Percentiles rank a stretch among this genome's conserved stretches.
Evolutionary conservation across 2,113 vertebrate genomes (phyloP).

Genomic region (Romanogobio albipinnatus): DNA sequence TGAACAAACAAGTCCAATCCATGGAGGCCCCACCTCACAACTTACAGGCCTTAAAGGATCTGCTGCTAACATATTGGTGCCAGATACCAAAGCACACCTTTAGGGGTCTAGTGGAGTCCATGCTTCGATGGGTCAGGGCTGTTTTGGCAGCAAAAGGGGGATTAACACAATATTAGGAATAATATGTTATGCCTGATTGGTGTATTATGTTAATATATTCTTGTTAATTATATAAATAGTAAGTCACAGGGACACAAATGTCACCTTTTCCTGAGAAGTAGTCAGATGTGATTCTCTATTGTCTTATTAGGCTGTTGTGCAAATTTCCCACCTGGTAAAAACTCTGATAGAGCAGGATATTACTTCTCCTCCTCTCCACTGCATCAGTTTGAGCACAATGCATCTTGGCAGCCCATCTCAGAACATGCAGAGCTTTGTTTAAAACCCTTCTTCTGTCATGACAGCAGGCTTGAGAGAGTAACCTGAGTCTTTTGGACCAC

Average conservation of each 20-base stretch:
- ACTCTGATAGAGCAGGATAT: constrained; percentile 20
- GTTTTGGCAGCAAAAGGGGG: too few species aligned
- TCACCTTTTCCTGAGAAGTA: background rate
- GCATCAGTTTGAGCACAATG: constrained; percentile 24
- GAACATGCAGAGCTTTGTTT: constrained; percentile 33
- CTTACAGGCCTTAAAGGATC: too few species aligned
- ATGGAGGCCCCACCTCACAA: too few species aligned
- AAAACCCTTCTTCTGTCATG: constrained; percentile 33
- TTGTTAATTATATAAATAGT: background rate
- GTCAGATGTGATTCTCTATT: background rate
- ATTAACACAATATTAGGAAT: too few species aligned
- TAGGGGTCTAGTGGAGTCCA: too few species aligned
- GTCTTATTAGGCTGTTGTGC: background rate
- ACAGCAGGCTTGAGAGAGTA: constrained; percentile 8
- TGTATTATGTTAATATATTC: too few species aligned
- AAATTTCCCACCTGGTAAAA: constrained; percentile 32
- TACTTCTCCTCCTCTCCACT: constrained; percentile 18
- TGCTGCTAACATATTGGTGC: too few species aligned
- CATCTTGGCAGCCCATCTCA: constrained; percentile 26
- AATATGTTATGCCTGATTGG: too few species aligned
- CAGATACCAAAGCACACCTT: too few species aligned
- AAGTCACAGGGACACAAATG: background rate
- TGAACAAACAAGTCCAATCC: too few species aligned
- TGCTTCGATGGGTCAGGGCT: too few species aligned
- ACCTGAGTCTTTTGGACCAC: constrained; percentile 15